Evolutionary conservation across 2,888 invertebrate genomes (phyloP), one percentile per base, ranked within the genome.

Genomic region (Pheosia gnoma): DNA sequence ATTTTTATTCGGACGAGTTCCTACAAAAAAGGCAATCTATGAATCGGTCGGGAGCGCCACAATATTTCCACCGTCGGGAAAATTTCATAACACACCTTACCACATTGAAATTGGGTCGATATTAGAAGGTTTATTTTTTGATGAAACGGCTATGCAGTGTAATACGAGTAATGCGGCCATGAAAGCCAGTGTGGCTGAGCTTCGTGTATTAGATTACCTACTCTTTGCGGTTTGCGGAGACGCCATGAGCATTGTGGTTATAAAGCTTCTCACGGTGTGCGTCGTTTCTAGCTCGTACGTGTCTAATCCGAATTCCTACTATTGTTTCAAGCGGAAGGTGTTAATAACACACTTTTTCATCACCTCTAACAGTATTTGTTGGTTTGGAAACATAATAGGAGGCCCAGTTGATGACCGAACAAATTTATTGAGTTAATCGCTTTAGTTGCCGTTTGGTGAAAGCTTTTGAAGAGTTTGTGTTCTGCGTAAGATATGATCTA

Each of bases 111-210:
- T 81, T 82, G 67, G 74, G 83, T 80, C 71, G 71, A 77, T 75
- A 75, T 69, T 89, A 65, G 81, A 54, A 47, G 62, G 57, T 62
- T 37, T 63, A 47, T 71, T 76, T 56, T 10, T 62, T 67, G 63
- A 64, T 67, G 71, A 66, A 73, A 72, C 63, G 69, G 65, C 61
- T 75, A 66, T 67, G 78, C 74, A 79, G 78, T 82, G 93, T 91
- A 93, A 93, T 85, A 84, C 80, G 89, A 93, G 89, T 91, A 87
- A 86, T 86, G 90, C 84, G 90, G 87, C 88, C 84, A 84, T 87
- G 89, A 91, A 93, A 90, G 86, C 84, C 88, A 90, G 87, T 91
- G 92, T 92, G 90, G 89, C 88, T 92, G 91, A 88, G 93, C 92
- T 92, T 93, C 86, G 86, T 87, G 90, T 92, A 93, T 93, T 88